Base-by-base conservation (phyloP, 2,113 vertebrate species). In the Heloderma charlesbogerti region DNA sequence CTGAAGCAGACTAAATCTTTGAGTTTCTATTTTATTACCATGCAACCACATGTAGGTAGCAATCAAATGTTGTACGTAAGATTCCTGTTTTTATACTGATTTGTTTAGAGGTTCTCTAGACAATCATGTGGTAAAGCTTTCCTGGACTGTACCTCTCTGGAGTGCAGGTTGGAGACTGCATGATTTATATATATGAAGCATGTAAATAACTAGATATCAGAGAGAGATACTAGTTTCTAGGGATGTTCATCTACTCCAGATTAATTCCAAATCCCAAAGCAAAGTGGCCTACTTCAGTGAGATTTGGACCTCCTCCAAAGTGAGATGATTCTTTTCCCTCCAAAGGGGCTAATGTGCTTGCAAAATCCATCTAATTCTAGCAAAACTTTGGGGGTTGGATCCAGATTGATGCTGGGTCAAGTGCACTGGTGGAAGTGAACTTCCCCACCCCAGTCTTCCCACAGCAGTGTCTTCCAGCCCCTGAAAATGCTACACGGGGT, bases 1-100 rank as follows among this genome's bases (percentile, higher is more conserved):
- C 84, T 84, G 69, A 88, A 85, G 31, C 83, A 84, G 93, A 93
- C 93, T 94, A 94, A 37, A 92, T 94, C 92, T 96, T 93, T 95
- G 94, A 93, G 93, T 67, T 94, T 71, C 92, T 92, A 20, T 86
- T 95, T 92, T 93, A 93, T 93, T 94, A 89, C 88, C 92, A 43
- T 51, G 43, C 27, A 85, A 16, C 29, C 66, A 31, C 9, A 16
- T 69, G 91, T 94, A 95, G 92, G 86, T 74, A 94, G 91, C 89
- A 89, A 93, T 92, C 93, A 90, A 34, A 3, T 51, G 34, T 37
- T 48, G 45, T 6, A 57, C n/a, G 18, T 78, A 88, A 43, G 10
- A 25, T 54, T 71, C 8, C 10, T 80, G 63, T 40, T 60, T 83
- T 83, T 83, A 83, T 60, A 89, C 40, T 72, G 0, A 86, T 88